Percentiles rank a stretch among this genome's conserved stretches.
Conservation (phyloP, 2,797 vertebrate species). For the Enteromius fasciolatus region DNA sequence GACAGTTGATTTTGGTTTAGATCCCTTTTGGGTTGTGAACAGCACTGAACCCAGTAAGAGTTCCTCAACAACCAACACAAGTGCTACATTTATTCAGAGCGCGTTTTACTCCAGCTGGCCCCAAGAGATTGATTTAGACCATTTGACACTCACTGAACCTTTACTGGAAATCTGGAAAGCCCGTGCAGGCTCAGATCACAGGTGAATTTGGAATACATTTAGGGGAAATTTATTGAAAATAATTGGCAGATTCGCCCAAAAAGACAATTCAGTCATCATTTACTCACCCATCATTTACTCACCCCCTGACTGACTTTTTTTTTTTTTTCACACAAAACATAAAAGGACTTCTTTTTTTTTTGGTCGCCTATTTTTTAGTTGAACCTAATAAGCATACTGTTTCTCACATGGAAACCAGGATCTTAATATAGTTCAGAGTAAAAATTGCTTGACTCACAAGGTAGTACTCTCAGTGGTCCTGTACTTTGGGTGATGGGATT, state of each 20-base stretch:
- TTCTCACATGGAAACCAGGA: no score
- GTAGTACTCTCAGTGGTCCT: no score
- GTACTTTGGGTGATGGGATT: no score
- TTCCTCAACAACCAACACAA: background rate
- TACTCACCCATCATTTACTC: no score
- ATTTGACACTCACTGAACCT: slow-evolving; percentile 11
- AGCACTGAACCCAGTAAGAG: background rate
- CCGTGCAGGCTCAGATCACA: background rate
- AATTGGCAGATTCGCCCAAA: background rate
- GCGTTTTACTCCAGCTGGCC: background rate
- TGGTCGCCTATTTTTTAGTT: background rate
- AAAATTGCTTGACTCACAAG: no score
- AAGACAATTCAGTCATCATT: background rate
- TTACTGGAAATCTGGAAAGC: background rate
- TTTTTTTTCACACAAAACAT: background rate
- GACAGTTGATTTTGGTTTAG: slow-evolving; percentile 37
- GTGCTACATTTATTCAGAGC: background rate
- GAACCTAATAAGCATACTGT: no score
- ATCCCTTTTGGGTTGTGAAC: slow-evolving; percentile 21
- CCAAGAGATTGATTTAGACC: slow-evolving; percentile 15
- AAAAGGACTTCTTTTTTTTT: background rate
- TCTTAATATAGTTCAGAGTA: no score
- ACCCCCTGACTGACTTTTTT: background rate
- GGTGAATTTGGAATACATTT: background rate
- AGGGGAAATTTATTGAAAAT: background rate